Conservation (phyloP, 2,797 vertebrate genomes). For the Numenius phaeopus region DNA sequence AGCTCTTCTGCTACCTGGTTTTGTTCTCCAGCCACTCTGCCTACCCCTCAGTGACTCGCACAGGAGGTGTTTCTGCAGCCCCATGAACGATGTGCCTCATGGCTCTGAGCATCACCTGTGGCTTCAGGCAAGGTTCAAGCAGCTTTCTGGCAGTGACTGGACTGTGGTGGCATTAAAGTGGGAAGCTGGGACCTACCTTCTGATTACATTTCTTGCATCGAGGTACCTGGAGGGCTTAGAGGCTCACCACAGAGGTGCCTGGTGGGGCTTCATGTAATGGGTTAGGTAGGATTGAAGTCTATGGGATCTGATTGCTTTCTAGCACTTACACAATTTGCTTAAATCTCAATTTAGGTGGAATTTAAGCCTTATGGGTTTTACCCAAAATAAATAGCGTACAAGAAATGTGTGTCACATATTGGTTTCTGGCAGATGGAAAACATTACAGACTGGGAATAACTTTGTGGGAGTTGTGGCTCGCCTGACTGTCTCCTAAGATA, state of each 20-base stretch:
- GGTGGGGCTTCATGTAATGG: neutral
- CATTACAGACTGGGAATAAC: slow-evolving; percentile 34
- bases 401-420: slow-evolving; percentile 1
- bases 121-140: neutral
- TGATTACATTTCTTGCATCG: neutral
- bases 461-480: slow-evolving; percentile 51
- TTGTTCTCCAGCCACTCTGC: neutral
- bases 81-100: fast-evolving
- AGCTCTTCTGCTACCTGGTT: neutral
- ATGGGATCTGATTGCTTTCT: neutral
- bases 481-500: slow-evolving; percentile 51
- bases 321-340: slow-evolving; percentile 1
- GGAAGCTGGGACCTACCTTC: neutral
- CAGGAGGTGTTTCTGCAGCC: neutral
- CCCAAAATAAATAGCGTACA: slow-evolving; percentile 43
- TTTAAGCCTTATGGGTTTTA: slow-evolving; percentile 29
- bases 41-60: neutral
- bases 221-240: neutral
- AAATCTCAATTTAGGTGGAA: neutral
- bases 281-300: neutral
- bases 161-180: neutral
- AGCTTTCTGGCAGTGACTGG: neutral
- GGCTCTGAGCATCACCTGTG: neutral
- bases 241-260: neutral
- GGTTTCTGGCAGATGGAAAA: slow-evolving; percentile 57